phyloP scores from a whole-genome alignment of 2,113 vertebrate genomes.

The Strix aluco region DNA sequence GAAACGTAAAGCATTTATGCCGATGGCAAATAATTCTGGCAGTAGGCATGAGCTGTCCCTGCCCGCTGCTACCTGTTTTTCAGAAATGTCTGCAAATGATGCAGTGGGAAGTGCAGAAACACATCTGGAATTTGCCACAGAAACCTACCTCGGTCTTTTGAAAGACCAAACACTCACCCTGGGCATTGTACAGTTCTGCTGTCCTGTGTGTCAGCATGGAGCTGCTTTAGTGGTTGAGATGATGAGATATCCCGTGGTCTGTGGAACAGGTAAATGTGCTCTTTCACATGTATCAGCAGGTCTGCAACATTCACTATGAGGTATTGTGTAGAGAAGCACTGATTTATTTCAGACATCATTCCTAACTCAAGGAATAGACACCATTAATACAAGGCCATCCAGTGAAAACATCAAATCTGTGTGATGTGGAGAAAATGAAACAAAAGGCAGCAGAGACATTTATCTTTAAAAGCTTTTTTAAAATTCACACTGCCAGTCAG shows the following conservation, averaged over 20 bases:
- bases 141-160: background rate
- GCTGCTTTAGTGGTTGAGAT: background rate
- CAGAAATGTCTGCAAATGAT: background rate
- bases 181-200: background rate
- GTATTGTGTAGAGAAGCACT: background rate
- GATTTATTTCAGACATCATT: background rate
- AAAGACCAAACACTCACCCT: background rate
- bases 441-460: background rate
- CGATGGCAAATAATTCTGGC: background rate
- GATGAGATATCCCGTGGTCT: background rate
- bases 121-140: background rate
- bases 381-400: background rate
- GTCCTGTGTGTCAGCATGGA: background rate
- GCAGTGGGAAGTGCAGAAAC: background rate
- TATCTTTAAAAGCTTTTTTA: background rate
- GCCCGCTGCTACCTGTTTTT: background rate
- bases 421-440: background rate
- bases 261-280: background rate
- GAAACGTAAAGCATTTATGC: background rate
- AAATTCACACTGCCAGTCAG: background rate
- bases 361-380: background rate
- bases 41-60: background rate
- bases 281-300: background rate
- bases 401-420: background rate
- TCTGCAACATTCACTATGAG: background rate